A percentile compares a stretch with the other conserved stretches of the same genome.
Conservation (phyloP, 2,797 vertebrate species). For the Catamblyrhynchus diadema region DNA sequence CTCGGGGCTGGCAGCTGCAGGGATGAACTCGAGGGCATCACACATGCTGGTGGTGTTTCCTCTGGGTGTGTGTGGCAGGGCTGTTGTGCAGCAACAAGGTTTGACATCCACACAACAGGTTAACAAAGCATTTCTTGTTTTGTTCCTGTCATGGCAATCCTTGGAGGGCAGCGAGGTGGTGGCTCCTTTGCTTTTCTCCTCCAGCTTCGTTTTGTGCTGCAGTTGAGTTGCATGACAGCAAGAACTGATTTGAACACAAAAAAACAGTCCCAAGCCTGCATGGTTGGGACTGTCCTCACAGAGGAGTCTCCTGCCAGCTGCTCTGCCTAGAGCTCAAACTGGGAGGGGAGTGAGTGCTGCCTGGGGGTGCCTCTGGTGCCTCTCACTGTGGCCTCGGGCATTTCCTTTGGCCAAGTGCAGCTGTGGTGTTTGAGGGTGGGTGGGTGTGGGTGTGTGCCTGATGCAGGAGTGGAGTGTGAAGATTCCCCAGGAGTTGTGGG, state of each 20-base stretch:
- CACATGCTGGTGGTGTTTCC: rapidly evolving
- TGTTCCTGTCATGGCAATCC: not conserved
- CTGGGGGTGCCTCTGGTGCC: not conserved
- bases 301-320: not conserved
- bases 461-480: not conserved
- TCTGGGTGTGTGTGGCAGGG: not conserved
- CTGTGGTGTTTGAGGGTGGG: not conserved
- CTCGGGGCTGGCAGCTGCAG: not conserved
- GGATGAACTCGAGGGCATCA: not conserved
- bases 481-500: not conserved
- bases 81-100: not conserved
- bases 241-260: not conserved
- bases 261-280: not conserved
- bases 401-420: not conserved
- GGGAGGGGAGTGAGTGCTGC: not conserved
- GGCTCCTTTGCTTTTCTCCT: not conserved
- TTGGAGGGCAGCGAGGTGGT: not conserved
- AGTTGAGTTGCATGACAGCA: not conserved
- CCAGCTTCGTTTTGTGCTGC: not conserved
- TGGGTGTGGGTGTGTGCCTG: not conserved
- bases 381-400: not conserved
- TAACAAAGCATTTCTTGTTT: not conserved
- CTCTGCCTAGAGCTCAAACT: not conserved
- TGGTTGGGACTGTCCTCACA: not conserved
- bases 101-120: not conserved